Evolutionary conservation across 1,140 invertebrate genomes (phyloP), one percentile per base, ranked within the genome.

Genomic region (Lordiphosa collinella): DNA sequence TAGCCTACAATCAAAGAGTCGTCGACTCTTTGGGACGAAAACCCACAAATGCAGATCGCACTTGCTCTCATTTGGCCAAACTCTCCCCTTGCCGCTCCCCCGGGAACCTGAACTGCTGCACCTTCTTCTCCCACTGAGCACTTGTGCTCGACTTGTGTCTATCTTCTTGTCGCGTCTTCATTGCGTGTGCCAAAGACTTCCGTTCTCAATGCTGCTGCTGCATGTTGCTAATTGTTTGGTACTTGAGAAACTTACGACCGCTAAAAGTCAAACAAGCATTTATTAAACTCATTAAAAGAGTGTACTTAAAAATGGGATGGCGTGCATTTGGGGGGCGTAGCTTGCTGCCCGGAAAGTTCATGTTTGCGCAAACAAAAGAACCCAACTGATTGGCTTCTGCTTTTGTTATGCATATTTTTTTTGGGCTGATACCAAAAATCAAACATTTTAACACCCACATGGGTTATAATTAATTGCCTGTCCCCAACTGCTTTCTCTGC

Each of bases 181-280:
- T 82, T 84, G 78, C 78, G 78, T 82, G 78, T 69, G 68, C 64
- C 72, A 61, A 73, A 69, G 50, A 46, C 68, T n/a, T 78, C 68
- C 72, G 78, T 78, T 84, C 78, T 59, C 68, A 84, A 84, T 72
- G 2, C 51, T 52, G 22, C 32, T 47, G 78, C 63, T 78, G 73
- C 79, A 85, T 84, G 78, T 64, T 34, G 73, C 72, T 84, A 84
- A 84, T 84, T 84, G 78, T 68, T 60, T 54, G 35, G 68, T 73
- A 78, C 76, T 84, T 84, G 78, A 85, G 78, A 84, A 82, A 84
- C 68, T 73, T 73, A 70, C 68, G 58, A 84, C 55, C 78, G 79
- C 78, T 78, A 69, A 78, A 73, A 84, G 68, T 69, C 69, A 84
- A 78, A 72, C 79, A 84, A 70, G 72, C 68, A 84, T 84, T 78